Evolutionary conservation across 2,888 invertebrate species (phyloP).

Genomic region (Drosophila engyochracea): DNA sequence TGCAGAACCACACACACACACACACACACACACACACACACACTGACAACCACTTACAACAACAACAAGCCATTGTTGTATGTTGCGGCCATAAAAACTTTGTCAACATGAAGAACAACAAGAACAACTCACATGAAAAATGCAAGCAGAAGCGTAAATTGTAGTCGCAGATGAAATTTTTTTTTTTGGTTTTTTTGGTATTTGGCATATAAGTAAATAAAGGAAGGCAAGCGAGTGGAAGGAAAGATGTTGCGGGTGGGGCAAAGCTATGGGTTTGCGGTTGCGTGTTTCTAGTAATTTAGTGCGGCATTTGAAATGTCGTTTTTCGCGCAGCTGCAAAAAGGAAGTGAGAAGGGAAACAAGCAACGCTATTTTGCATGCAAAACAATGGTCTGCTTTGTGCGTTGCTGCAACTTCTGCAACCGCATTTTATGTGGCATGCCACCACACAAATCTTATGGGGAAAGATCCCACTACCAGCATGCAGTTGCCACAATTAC

Average conservation of each 20-base stretch:
- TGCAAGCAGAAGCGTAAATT: conserved; percentile 68
- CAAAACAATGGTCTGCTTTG: conserved; percentile 36
- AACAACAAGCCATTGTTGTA: conserved; percentile 53
- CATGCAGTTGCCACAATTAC: conserved; percentile 6
- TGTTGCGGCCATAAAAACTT: conserved; percentile 71
- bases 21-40: conserved; percentile 11
- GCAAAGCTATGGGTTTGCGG: conserved; percentile 26
- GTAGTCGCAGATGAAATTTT: conserved; percentile 60
- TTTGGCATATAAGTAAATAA: conserved; percentile 50
- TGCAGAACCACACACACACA: conserved; percentile 36
- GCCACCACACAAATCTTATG: conserved; percentile 48
- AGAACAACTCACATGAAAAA: conserved; percentile 59
- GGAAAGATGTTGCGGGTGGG: not conserved
- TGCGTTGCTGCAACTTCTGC: conserved; percentile 31
- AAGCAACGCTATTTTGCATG: conserved; percentile 53
- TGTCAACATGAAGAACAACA: conserved; percentile 46
- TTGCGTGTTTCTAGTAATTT: conserved; percentile 62
- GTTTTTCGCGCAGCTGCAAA: conserved; percentile 34
- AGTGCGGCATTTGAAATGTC: conserved; percentile 68
- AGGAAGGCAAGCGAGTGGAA: not conserved
- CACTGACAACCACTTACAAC: conserved; percentile 32
- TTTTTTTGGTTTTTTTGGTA: conserved; percentile 15
- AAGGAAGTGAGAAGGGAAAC: not conserved
- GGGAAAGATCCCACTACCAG: conserved; percentile 7
- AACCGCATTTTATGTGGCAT: conserved; percentile 48